These are phyloP conservation scores for Eucidaris tribuloides DNA, from an alignment of 35 echinoderm and acorn worm species.

Conservation along the genomic window DNA sequence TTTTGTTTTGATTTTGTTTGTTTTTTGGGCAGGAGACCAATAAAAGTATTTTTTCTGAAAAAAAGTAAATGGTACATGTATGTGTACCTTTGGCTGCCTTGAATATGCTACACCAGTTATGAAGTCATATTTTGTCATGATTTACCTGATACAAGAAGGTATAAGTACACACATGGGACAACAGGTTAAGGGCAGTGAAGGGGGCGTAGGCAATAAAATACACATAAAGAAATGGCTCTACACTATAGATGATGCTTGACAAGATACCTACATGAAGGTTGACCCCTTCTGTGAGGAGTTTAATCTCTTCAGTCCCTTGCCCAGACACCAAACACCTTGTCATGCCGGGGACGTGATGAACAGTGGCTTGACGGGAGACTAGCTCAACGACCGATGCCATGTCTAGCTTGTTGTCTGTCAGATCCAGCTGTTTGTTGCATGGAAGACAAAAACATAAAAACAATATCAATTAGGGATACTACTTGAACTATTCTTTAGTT, in stretches of 20 bases:
- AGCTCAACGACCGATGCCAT: slow-evolving; percentile 51
- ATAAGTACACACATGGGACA: neutral
- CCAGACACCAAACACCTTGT: slow-evolving; percentile 68
- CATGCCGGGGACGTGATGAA: slow-evolving; percentile 78
- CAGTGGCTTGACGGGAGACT: slow-evolving; percentile 34
- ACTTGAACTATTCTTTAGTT: too few relatives aligned
- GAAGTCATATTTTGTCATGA: neutral
- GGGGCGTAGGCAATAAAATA: neutral
- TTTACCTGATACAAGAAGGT: neutral
- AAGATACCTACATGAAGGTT: slow-evolving; percentile 80
- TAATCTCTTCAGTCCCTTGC: slow-evolving; percentile 31
- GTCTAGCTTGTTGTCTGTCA: slow-evolving; percentile 64
- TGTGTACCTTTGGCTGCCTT: too few relatives aligned
- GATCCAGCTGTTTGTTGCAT: slow-evolving; percentile 49
- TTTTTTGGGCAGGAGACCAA: too few relatives aligned
- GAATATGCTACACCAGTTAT: neutral
- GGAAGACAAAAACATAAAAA: too few relatives aligned
- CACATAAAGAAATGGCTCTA: neutral
- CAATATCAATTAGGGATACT: too few relatives aligned
- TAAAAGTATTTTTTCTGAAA: too few relatives aligned
- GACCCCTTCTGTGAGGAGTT: slow-evolving; percentile 73
- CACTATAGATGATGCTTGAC: neutral
- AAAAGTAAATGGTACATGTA: too few relatives aligned
- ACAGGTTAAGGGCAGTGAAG: neutral
- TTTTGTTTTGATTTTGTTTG: too few relatives aligned